phyloP scores from a whole-genome alignment of 2,797 vertebrate genomes.

The Harpagifer antarcticus region DNA sequence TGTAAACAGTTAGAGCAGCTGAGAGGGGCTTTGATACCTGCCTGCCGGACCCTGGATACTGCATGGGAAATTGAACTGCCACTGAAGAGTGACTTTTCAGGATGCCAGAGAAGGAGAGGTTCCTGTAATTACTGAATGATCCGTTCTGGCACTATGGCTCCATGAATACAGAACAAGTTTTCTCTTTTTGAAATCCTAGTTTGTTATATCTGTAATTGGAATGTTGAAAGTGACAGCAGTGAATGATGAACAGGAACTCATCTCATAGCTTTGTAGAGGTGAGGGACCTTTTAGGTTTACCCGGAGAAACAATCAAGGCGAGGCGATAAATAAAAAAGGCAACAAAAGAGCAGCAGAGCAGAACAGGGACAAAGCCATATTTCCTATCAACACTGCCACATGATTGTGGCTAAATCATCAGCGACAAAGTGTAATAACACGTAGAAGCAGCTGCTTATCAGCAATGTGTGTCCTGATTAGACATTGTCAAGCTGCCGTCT shows the following conservation, averaged over 20 bases:
- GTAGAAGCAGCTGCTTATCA: conserved; percentile 17
- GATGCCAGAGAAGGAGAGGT: conserved; percentile 24
- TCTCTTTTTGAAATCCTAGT: not conserved
- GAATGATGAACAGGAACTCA: not conserved
- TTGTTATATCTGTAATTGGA: not conserved
- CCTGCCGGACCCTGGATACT: conserved; percentile 31
- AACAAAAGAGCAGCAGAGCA: conserved; percentile 5
- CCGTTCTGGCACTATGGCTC: conserved; percentile 16
- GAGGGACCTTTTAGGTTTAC: not conserved
- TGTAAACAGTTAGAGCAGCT: conserved; percentile 67
- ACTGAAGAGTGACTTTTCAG: conserved; percentile 47
- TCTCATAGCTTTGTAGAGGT: not conserved
- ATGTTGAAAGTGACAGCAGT: not conserved
- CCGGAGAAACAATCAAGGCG: not conserved
- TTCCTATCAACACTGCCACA: not conserved
- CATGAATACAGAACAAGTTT: conserved; percentile 17
- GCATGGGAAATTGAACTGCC: conserved; percentile 45
- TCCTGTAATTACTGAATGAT: conserved; percentile 36
- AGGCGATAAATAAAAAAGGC: conserved; percentile 13
- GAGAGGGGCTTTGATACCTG: conserved; percentile 64
- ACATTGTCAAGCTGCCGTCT: conserved; percentile 10
- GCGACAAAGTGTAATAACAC: not conserved
- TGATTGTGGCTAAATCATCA: conserved; percentile 12
- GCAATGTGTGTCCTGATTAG: conserved; percentile 13
- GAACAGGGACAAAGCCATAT: conserved; percentile 3